Evolutionary conservation across 2,113 vertebrate genomes (phyloP).

Genomic region (Microtus oregoni): DNA sequence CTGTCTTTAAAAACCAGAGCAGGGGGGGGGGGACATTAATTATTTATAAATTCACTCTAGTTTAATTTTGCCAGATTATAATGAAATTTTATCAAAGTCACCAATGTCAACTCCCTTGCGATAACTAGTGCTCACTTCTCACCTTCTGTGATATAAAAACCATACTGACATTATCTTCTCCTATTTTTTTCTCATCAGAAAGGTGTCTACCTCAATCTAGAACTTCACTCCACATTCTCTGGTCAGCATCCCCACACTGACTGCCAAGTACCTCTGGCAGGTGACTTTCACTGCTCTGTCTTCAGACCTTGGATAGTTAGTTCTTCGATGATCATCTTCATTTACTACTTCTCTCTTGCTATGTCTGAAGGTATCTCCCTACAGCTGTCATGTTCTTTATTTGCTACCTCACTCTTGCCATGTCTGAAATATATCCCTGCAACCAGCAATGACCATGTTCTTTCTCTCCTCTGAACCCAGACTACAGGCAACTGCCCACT

Average conservation of each 20-base stretch:
- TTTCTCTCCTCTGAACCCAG: neutral
- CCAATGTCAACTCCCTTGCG: neutral
- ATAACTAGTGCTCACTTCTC: neutral
- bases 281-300: neutral
- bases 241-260: too few relatives aligned
- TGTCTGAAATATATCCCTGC: too few relatives aligned
- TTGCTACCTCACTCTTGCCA: too few relatives aligned
- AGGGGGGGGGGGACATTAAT: neutral
- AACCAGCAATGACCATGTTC: neutral
- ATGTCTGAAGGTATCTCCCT: accelerated
- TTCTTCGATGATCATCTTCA: neutral
- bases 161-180: neutral
- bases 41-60: neutral
- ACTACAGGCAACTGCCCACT: neutral
- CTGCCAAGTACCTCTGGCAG: neutral
- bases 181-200: neutral
- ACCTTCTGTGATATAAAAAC: neutral
- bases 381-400: neutral
- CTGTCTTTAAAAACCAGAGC: too few relatives aligned
- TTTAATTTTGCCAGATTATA: neutral
- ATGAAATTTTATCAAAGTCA: neutral
- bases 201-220: neutral
- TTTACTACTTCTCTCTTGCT: neutral
- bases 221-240: too few relatives aligned
- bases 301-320: neutral